These are phyloP conservation scores for Syngnathus floridae DNA, from an alignment of 2,113 vertebrate genomes.

Conservation along the genomic window DNA sequence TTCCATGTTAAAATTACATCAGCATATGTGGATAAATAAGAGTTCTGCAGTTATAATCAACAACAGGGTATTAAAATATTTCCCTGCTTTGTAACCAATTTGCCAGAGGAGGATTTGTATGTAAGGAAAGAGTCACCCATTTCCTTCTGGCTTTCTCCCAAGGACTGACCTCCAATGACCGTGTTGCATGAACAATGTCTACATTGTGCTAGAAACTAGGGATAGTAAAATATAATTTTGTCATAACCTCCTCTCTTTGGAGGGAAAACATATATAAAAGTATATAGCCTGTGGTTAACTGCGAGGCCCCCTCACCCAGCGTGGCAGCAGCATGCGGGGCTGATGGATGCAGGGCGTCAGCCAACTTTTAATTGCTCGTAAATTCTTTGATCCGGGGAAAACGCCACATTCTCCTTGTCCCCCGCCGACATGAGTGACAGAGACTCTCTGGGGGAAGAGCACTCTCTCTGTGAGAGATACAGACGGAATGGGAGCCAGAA, in stretches of 20 bases:
- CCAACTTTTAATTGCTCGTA: constrained; percentile 99
- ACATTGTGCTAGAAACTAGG: constrained; percentile 75
- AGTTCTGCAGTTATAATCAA: constrained; percentile 49
- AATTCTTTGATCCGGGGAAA: constrained; percentile 93
- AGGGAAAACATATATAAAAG: constrained; percentile 99
- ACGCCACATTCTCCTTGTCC: constrained; percentile 90
- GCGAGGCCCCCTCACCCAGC: constrained; percentile 59
- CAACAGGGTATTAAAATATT: constrained; percentile 60
- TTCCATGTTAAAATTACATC: constrained; percentile 51
- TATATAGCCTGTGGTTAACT: constrained; percentile 97
- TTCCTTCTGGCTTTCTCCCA: constrained; percentile 27
- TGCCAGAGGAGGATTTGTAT: constrained; percentile 23
- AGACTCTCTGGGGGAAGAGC: constrained; percentile 73
- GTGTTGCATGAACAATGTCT: constrained; percentile 57
- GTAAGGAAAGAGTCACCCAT: constrained; percentile 10
- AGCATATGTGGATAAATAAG: constrained; percentile 54
- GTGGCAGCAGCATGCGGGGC: constrained; percentile 70
- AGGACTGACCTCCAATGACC: constrained; percentile 49
- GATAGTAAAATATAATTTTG: constrained; percentile 85
- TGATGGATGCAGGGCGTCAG: constrained; percentile 91
- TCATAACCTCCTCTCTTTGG: constrained; percentile 93
- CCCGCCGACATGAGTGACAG: constrained; percentile 84
- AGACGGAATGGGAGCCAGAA: constrained; percentile 13
- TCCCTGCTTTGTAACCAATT: constrained; percentile 43
- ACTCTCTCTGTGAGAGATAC: constrained; percentile 21